Evolutionary conservation across 2,888 invertebrate species (phyloP), one percentile per base, ranked within the genome.

Genomic region (Acanthosepion lycidas): DNA sequence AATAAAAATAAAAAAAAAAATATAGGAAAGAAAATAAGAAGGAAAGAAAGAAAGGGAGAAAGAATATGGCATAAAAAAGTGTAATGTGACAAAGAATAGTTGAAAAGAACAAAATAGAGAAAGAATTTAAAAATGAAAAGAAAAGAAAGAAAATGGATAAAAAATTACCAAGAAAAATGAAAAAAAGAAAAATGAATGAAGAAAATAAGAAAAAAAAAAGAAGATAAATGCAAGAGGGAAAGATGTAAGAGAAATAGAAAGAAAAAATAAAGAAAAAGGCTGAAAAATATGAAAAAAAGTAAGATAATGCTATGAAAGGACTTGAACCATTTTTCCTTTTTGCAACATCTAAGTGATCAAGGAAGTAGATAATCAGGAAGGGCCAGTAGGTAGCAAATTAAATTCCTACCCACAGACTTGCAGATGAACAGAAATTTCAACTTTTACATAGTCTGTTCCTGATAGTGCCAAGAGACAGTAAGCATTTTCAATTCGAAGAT

Each of bases 321-420:
- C 12, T 78, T 9, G 1, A 78, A 78, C n/a, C n/a, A 78, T 78
- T 78, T n/a, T 78, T 12, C 15, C n/a, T 78, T 78, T 9, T n/a
- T 18, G 12, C 12, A n/a, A n/a, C n/a, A 78, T 78, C 15, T n/a
- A 78, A 78, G 78, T 2, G n/a, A 78, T 78, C 12, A 78, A 78
- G 78, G n/a, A 78, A 78, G n/a, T 12, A 78, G 78, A 12, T n/a
- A 78, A n/a, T n/a, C 78, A 78, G 78, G 78, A 78, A 78, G n/a
- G 78, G 78, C 78, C 78, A 78, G 78, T n/a, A 78, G 78, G 78
- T 18, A n/a, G 78, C 78, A 78, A 78, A 78, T 78, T n/a, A n/a
- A n/a, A 78, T 78, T 78, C 78, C 12, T n/a, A n/a, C n/a, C 78
- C 78, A n/a, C n/a, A 78, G n/a, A 78, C n/a, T 15, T 78, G 20